Base-by-base conservation (phyloP, 2,113 vertebrate species). In the Campylomormyrus numenius region DNA sequence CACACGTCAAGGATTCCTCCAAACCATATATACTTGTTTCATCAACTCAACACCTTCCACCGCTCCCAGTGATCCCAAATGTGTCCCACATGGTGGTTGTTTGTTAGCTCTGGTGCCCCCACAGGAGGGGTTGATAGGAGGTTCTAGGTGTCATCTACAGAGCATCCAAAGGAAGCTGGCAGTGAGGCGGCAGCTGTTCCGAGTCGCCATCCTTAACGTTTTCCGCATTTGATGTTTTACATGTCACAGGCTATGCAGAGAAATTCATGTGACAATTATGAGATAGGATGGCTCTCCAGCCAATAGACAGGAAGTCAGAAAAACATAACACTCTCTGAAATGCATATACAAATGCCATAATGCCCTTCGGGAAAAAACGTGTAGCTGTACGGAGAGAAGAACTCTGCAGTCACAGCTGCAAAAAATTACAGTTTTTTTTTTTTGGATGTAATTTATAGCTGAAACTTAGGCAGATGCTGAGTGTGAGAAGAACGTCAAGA, bases 381-480 rank as follows among this genome's bases (percentile, higher is more conserved):
- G n/a, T 24, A 52, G 48, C 46, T 87, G 48, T 52, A 87, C 5
- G 27, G 85, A 27, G 85, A 53, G 48, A 49, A 15, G 46, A 52
- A 53, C 49, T 50, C 15, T n/a, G 46, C 27, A 50, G 46, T 11
- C 46, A 50, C 85, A 87, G 85, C 85, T 87, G 85, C 13, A 35
- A 87, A 49, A 31, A 87, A 87, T 87, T 87, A 87, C 27, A 3
- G 9, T 11, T n/a, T 50, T n/a, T 85, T n/a, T 85, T 87, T 87
- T 87, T 50, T 15, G 24, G 10, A 87, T 50, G 7, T 87, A 87
- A 87, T 87, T 87, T 87, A 31, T 87, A 5, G 46, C 49, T 87
- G 46, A 52, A 50, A 15, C 46, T 87, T 13, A 19, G 49, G 46
- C 85, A 49, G 83, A 85, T 87, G 85, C 49, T 31, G 48, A n/a